Base-by-base conservation (phyloP, 92 coral and sea anemone genomes). In the Porites cylindrica region DNA sequence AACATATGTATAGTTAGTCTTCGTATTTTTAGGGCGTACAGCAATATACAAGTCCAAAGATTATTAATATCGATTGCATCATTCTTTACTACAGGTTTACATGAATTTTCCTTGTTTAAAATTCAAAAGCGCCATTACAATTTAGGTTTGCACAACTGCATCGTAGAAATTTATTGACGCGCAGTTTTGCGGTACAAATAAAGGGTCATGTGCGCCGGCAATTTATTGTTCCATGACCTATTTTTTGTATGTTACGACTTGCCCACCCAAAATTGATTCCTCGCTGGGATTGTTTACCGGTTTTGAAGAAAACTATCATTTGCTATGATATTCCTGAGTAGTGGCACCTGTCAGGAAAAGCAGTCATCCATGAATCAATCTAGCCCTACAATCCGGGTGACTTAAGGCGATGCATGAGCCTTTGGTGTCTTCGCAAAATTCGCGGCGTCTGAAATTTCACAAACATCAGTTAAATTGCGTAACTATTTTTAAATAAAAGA, bases 1-100 rank as follows among this genome's bases (percentile, higher is more conserved):
- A 14, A 56, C 16, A 14, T 56, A 14, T 8, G 16, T 56, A 56
- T 56, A 10, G 61, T 12, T 23, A 8, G 17, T 16, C 17, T 17
- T n/a, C 61, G 0, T 14, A 29, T 70, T 56, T n/a, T 11, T 56
- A 21, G 86, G 70, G 86, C 18, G 69, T 56, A 64, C 8, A 71
- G 70, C 78, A 38, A 82, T 82, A 70, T 82, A 51, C 86, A 82
- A 71, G 86, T 82, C 77, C 56, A 77, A 38, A 77, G 24, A 10
- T 23, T 29, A 7, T 19, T 38, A 63, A 80, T 18, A 26, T 23
- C 23, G 58, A 71, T 82, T 82, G 86, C 86, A 70, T 82, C 86
- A 82, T 82, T 29, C 29, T 16, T 9, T 3, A 19, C 1, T 18
- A n/a, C 47, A 53, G 67, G 58, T 70, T 4, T 5, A 10, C 16